Conservation (phyloP, 2,888 invertebrate genomes). For the Sarcophaga carnaria region DNA sequence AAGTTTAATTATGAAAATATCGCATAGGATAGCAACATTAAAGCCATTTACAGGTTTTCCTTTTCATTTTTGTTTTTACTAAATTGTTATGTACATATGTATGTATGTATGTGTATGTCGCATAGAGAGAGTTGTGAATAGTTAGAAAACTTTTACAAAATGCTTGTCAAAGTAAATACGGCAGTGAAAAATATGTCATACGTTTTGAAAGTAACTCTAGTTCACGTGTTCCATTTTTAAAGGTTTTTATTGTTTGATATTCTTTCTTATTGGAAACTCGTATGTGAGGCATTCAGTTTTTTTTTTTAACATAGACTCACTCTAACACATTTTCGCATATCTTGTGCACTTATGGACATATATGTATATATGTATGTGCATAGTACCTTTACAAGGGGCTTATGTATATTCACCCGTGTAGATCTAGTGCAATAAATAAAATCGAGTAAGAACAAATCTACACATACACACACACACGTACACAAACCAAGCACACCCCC, state of each 20-base stretch:
- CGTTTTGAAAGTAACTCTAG: conserved; percentile 19
- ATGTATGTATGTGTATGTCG: no score
- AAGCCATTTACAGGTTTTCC: no score
- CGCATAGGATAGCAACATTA: no score
- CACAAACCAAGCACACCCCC: accelerated
- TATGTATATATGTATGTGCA: not conserved
- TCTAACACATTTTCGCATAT: not conserved
- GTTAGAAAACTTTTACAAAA: no score
- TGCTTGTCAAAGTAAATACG: not conserved
- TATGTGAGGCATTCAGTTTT: not conserved
- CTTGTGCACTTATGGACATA: not conserved
- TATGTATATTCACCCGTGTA: not conserved
- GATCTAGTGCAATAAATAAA: not conserved
- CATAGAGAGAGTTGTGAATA: no score
- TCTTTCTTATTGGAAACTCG: not conserved
- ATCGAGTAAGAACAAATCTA: not conserved
- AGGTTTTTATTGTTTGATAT: conserved; percentile 17
- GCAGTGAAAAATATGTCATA: conserved; percentile 27
- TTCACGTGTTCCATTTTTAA: conserved; percentile 18
- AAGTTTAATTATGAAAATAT: no score
- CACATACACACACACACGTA: not conserved
- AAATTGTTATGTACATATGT: no score
- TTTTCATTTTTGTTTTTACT: no score
- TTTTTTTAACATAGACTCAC: not conserved
- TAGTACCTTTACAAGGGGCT: not conserved